Evolutionary conservation across 2,797 vertebrate genomes (phyloP).

Genomic region (Acrocephalus scirpaceus): DNA sequence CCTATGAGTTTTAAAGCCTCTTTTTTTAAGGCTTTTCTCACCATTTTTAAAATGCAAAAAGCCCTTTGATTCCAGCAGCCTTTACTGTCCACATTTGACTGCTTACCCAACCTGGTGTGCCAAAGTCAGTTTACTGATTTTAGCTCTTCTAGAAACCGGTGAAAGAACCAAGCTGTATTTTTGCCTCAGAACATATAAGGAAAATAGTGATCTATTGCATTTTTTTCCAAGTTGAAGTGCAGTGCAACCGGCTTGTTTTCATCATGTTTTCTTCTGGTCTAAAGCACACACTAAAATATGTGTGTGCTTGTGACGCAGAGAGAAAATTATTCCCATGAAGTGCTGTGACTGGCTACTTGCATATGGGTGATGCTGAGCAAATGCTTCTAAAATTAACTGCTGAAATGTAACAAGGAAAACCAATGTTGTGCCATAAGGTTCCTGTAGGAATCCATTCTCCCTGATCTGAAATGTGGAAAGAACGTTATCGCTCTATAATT

Average conservation of each 20-base stretch:
- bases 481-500: background rate
- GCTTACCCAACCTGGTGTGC: background rate
- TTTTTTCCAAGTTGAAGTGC: background rate
- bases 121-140: background rate
- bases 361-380: background rate
- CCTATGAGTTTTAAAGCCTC: background rate
- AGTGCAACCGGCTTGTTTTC: background rate
- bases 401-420: background rate
- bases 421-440: fast-evolving
- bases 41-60: background rate
- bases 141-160: background rate
- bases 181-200: background rate
- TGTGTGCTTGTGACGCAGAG: fast-evolving
- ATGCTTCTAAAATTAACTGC: background rate
- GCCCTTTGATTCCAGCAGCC: background rate
- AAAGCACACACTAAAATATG: background rate
- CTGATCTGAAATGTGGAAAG: background rate
- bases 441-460: background rate
- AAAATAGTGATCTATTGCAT: constrained; percentile 14
- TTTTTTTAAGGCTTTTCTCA: background rate
- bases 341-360: background rate
- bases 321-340: background rate
- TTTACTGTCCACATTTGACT: background rate
- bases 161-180: background rate
- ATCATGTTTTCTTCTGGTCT: constrained; percentile 1